phyloP scores from a whole-genome alignment of 2,113 vertebrate species.

The Neomonachus schauinslandi region DNA sequence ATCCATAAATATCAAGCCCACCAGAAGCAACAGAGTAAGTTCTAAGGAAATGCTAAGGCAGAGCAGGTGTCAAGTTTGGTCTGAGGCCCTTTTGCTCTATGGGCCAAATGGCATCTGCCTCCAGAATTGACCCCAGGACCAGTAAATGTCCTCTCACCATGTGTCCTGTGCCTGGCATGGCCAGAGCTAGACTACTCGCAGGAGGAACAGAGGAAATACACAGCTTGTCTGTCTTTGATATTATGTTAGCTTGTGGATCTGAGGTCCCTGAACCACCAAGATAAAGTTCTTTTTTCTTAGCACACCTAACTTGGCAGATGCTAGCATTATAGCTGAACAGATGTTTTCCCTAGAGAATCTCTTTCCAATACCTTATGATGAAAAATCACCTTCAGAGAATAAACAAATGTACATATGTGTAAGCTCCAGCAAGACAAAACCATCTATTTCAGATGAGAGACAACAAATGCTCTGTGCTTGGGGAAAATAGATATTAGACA shows the following conservation, averaged over 20 bases:
- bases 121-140: not conserved
- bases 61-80: not conserved
- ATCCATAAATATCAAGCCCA: not conserved
- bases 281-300: slow-evolving; percentile 56
- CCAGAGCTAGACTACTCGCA: not conserved
- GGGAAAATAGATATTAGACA: slow-evolving; percentile 66
- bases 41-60: not conserved
- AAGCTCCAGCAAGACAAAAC: slow-evolving; percentile 70
- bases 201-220: not conserved
- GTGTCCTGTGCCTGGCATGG: not conserved
- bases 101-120: not conserved
- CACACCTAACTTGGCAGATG: slow-evolving; percentile 65
- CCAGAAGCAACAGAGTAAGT: not conserved
- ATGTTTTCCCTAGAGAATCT: slow-evolving; percentile 71
- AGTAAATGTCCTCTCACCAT: not conserved
- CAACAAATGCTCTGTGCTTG: slow-evolving; percentile 63
- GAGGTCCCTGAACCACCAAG: slow-evolving; percentile 36
- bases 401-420: slow-evolving; percentile 65
- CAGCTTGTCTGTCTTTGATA: not conserved
- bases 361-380: slow-evolving; percentile 64
- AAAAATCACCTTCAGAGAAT: slow-evolving; percentile 73
- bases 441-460: slow-evolving; percentile 63
- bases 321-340: slow-evolving; percentile 64
- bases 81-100: not conserved
- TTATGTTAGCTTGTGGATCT: not conserved